Conservation (phyloP, 2,888 invertebrate genomes). For the Thereva unica region DNA sequence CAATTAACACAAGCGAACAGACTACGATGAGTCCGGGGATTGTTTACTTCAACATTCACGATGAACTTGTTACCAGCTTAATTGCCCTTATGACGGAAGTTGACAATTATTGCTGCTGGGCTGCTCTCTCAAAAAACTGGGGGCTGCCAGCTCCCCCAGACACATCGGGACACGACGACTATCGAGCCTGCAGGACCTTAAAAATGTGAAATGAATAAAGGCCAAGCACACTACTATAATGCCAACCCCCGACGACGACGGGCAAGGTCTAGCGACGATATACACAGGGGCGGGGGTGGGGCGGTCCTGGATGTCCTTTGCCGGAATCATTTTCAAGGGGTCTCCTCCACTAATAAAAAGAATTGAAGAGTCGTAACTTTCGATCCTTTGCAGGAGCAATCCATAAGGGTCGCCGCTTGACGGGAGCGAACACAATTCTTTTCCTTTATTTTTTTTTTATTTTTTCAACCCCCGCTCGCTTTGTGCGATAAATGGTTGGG, state of each 20-base stretch:
- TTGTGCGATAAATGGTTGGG: background rate
- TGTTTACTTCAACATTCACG: constrained; percentile 32
- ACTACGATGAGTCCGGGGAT: constrained; percentile 19
- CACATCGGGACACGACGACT: too few species aligned
- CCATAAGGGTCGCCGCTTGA: constrained; percentile 4
- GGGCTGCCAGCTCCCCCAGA: too few species aligned
- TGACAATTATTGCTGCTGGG: constrained; percentile 31
- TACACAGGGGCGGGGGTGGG: too few species aligned
- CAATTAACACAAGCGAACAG: constrained; percentile 36
- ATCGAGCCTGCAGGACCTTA: too few species aligned
- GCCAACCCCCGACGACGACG: too few species aligned
- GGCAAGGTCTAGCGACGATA: too few species aligned
- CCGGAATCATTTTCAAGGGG: background rate
- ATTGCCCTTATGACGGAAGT: constrained; percentile 37
- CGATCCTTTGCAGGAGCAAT: constrained; percentile 2
- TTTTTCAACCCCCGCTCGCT: background rate
- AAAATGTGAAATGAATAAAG: too few species aligned
- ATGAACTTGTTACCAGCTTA: constrained; percentile 35
- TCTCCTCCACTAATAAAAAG: background rate
- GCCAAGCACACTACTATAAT: too few species aligned
- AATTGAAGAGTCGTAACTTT: constrained; percentile 12
- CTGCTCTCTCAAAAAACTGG: constrained; percentile 1
- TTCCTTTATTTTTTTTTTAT: background rate
- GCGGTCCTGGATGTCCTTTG: too few species aligned
- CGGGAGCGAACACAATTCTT: background rate